Base-by-base conservation (phyloP, 37 sponge, comb jelly and placozoan species). In the Spongilla lacustris region DNA sequence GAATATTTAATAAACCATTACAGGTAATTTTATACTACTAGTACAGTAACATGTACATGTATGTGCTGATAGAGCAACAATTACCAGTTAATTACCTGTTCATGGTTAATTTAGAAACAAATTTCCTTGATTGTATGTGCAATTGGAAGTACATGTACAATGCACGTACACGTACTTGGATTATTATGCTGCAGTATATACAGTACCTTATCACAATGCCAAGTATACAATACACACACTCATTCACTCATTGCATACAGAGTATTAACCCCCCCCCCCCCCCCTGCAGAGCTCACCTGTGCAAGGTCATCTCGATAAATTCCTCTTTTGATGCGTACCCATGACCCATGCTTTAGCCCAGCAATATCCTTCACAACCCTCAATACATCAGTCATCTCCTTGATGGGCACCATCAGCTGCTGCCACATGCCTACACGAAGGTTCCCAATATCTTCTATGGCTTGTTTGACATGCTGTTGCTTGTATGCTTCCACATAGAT, bases 381-480 rank as follows among this genome's bases (percentile, higher is more conserved):
- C 50, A 98, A 19, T 0, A 98, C 99, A 67, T 98, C 99, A 4
- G 97, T 92, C 99, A 98, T 98, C 78, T 98, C 97, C 68, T 86
- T 87, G 66, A 97, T 97, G 68, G 99, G 99, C 3, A 98, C 99
- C 99, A 98, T 98, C 72, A 88, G 86, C 86, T 98, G 99, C 70
- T 96, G 89, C 94, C 96, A 97, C 71, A 84, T 91, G 26, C 99
- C 99, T 36, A 98, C 86, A 3, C 83, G 36, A 30, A 98, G 86
- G 76, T 97, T 95, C n/a, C 94, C 86, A 66, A 97, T 90, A 48
- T 97, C 97, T 37, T 95, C 96, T 23, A 98, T 93, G 50, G 99
- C 94, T 82, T 97, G 97, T 76, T 98, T 98, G 80, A 98, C 99
- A 71, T 97, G 95, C 11, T 94, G 88, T 88, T 98, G 99, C 49